A percentile compares a stretch with the other conserved stretches of the same genome.
Conservation (phyloP, 2,113 vertebrate genomes). For the Megaceryle torquata region DNA sequence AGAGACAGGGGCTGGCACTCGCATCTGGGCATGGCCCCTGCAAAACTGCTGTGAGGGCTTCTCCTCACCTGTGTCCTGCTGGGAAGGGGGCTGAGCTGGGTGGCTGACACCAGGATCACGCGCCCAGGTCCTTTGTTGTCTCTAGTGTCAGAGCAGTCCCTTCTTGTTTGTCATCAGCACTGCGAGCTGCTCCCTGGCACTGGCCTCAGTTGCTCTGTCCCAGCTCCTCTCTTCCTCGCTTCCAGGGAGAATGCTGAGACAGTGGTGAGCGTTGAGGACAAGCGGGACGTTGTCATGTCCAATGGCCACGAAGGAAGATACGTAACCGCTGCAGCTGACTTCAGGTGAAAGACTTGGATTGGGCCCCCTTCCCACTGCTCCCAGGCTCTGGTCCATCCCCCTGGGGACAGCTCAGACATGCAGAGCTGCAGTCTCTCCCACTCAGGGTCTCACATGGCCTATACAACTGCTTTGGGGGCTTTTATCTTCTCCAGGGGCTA, state of each 20-base stretch:
- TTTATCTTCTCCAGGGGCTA: neutral
- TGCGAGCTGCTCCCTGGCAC: neutral
- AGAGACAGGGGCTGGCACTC: neutral
- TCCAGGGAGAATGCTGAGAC: conserved; percentile 31
- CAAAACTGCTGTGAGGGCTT: neutral
- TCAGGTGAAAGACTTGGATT: conserved; percentile 63
- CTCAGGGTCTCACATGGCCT: accelerated
- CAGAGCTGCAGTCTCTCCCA: neutral
- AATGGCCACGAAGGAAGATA: conserved; percentile 62
- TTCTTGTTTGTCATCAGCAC: neutral
- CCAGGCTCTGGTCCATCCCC: neutral
- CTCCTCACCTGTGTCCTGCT: neutral
- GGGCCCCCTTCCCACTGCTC: neutral
- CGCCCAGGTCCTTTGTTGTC: neutral
- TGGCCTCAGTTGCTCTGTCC: neutral
- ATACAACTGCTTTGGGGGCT: neutral
- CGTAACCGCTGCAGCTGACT: neutral
- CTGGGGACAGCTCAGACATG: neutral
- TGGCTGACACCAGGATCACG: accelerated
- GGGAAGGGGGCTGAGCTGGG: neutral
- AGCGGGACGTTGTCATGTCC: conserved; percentile 15
- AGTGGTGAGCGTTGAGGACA: neutral
- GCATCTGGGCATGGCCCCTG: neutral
- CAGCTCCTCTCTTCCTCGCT: neutral
- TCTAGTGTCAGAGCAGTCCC: neutral